Base-by-base conservation (phyloP, 2,797 vertebrate species). In the Carapus acus region DNA sequence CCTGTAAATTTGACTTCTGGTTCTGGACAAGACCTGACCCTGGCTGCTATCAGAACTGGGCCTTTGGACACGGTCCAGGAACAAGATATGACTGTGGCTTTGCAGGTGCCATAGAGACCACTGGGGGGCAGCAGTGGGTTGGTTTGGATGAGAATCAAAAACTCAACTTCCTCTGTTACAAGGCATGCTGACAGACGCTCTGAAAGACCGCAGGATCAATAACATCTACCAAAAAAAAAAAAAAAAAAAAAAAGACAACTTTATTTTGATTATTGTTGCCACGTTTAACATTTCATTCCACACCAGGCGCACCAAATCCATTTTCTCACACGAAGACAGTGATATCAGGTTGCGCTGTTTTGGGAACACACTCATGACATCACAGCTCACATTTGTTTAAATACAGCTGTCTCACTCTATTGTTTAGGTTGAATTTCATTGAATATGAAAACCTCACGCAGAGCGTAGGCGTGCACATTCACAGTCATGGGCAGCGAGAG, bases 21-120 rank as follows among this genome's bases (percentile, higher is more conserved):
- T 86, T 85, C 67, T 88, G 87, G 85, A 73, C 54, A 4, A 56
- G 22, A 46, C 78, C 50, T 3, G 47, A 38, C 7, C 8, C 21
- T 0, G 47, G 51, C 36, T 88, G 81, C 57, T 87, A 83, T 49
- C 77, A 82, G 58, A 87, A 87, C 61, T 87, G 84, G 84, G 77
- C 54, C 1, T 54, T 58, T 0, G 75, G 74, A 20, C 64, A 86
- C 18, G 83, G 77, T 17, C 8, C 62, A n/a, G 73, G 38, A 3
- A 3, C 33, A 9, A 46, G 17, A 20, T 51, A 73, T 38, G 58
- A 54, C 39, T 83, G 80, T 61, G 77, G 72, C 16, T 31, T 60
- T 1, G 65, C 79, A 34, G 82, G 79, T 16, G 83, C 83, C 24
- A 49, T 85, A 46, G 17, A 82, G 57, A 41, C 86, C 85, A 85